Percentiles rank a stretch among this genome's conserved stretches.
Evolutionary conservation across 37 sponge, comb jelly and placozoan species (phyloP).

Genomic region (Aphrocallistes beatrix): DNA sequence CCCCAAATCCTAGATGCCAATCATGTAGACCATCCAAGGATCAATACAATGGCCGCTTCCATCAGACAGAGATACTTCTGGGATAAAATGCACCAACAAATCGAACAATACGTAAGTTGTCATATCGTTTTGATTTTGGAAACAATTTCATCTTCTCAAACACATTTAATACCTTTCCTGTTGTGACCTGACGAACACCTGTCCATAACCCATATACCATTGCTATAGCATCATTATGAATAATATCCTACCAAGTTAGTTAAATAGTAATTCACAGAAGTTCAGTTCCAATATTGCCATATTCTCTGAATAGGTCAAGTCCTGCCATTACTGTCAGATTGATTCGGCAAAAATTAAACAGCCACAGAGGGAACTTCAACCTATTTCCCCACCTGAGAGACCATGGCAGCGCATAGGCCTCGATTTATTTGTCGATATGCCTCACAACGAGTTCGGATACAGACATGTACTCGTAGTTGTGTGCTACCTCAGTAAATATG

Average conservation of each 20-base stretch:
- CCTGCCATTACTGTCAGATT: neutral
- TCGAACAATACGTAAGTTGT: neutral
- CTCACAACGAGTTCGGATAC: neutral
- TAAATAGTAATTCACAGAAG: neutral
- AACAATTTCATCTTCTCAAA: no score
- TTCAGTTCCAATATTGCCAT: neutral
- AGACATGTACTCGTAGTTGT: neutral
- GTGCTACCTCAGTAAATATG: neutral
- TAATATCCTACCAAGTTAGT: neutral
- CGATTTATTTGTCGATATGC: neutral
- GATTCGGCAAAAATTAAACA: neutral
- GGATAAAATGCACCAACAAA: neutral
- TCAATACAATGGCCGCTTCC: neutral
- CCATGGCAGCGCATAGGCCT: neutral
- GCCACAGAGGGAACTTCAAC: neutral
- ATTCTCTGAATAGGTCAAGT: neutral
- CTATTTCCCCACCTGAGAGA: neutral
- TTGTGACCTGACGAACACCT: no score
- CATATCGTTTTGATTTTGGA: no score
- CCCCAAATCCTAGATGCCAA: neutral
- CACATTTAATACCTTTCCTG: no score
- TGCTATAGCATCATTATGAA: neutral
- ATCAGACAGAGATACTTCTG: neutral
- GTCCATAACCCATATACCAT: neutral
- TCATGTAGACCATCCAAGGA: neutral